Evolutionary conservation across 2,797 vertebrate species (phyloP).

Genomic region (Epinephelus malabaricus): DNA sequence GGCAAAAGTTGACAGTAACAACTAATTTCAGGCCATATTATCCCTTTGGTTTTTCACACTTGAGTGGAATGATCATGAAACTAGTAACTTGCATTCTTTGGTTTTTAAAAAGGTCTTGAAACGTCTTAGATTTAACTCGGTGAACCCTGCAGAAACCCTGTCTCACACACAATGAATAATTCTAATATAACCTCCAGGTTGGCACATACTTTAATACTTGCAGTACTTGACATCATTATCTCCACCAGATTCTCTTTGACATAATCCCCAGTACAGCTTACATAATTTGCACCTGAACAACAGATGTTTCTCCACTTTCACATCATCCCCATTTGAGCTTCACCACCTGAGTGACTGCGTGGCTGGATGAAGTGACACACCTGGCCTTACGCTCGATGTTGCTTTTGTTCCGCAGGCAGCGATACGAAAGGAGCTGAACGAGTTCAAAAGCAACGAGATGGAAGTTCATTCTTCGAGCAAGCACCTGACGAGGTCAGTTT

Average conservation of each 20-base stretch:
- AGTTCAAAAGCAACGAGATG: constrained; percentile 99
- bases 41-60: not conserved
- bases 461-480: constrained; percentile 98
- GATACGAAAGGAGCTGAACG: constrained; percentile 97
- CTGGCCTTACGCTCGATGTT: constrained; percentile 26
- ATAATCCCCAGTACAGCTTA: not conserved
- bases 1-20: not conserved
- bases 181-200: not conserved
- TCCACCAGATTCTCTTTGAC: not conserved
- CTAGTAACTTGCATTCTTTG: not conserved
- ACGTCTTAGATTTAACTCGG: not conserved
- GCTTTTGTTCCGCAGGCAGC: constrained; percentile 88
- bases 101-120: not conserved
- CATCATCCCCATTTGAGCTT: constrained; percentile 12
- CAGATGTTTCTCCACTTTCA: constrained; percentile 23
- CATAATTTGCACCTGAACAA: constrained; percentile 24
- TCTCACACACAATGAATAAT: not conserved
- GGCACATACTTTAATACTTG: not conserved
- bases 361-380: not conserved
- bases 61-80: constrained; percentile 1
- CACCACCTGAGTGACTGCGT: constrained; percentile 23
- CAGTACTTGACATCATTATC: not conserved
- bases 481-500: constrained; percentile 95
- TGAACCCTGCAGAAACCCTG: constrained; percentile 2
- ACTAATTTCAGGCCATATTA: not conserved